A percentile compares a stretch with the other conserved stretches of the same genome.
phyloP scores from a whole-genome alignment of 2,888 invertebrate genomes.

The Amiota mariae region DNA sequence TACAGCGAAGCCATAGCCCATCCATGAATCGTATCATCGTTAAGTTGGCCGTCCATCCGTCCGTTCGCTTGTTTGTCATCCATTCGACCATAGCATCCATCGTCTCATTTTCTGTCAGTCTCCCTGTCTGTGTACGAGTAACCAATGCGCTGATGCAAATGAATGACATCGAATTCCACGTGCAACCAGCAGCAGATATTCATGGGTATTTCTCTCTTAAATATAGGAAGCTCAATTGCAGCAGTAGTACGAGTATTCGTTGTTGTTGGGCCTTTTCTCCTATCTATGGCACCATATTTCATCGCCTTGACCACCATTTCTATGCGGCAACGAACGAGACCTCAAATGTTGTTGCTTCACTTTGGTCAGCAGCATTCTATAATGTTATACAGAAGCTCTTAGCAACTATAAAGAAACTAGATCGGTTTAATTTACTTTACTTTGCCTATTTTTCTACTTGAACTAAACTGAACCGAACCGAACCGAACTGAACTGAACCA shows the following conservation, averaged over 20 bases:
- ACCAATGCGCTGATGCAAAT: constrained; percentile 24
- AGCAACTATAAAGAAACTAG: constrained; percentile 64
- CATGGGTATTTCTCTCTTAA: background rate
- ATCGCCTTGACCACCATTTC: constrained; percentile 46
- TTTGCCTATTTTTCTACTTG: constrained; percentile 20
- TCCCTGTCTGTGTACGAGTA: background rate
- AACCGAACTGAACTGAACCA: background rate
- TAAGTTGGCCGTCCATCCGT: background rate
- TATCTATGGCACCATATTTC: constrained; percentile 63
- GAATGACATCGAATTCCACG: constrained; percentile 32
- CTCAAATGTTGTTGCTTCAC: background rate
- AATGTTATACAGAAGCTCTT: constrained; percentile 59
- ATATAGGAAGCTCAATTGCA: background rate
- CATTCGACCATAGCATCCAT: background rate
- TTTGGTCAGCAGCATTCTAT: background rate
- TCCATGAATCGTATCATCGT: constrained; percentile 1
- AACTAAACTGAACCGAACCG: background rate
- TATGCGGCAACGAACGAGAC: background rate
- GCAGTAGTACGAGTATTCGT: background rate
- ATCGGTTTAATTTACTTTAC: constrained; percentile 63
- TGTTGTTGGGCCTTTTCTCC: constrained; percentile 30
- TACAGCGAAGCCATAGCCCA: constrained; percentile 25
- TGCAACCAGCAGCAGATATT: constrained; percentile 28
- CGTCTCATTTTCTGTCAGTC: background rate
- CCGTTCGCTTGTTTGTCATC: background rate